phyloP scores from a whole-genome alignment of 2,888 invertebrate species.

The Phalera bucephala region DNA sequence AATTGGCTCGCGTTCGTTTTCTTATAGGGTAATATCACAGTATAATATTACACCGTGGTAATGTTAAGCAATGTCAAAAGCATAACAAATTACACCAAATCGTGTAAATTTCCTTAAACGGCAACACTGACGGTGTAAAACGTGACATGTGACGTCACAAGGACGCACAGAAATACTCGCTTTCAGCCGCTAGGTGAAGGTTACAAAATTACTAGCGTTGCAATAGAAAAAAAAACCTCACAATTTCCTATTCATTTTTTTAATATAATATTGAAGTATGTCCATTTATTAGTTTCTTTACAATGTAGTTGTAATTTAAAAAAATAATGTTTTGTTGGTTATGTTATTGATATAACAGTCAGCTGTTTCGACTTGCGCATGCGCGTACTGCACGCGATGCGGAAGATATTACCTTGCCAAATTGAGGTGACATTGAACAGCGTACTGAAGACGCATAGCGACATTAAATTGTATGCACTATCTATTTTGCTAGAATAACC shows the following conservation, averaged over 20 bases:
- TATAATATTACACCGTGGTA: too few species aligned
- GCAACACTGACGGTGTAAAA: constrained; percentile 56
- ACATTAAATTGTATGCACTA: too few species aligned
- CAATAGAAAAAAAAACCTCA: constrained; percentile 10
- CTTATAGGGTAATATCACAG: too few species aligned
- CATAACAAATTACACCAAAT: constrained; percentile 5
- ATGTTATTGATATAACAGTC: constrained; percentile 56
- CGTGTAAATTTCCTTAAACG: constrained; percentile 18
- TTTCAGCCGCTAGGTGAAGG: constrained; percentile 79
- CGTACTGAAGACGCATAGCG: constrained; percentile 17
- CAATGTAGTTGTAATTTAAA: constrained; percentile 6
- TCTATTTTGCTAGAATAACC: constrained; percentile 22
- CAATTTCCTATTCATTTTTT: constrained; percentile 2
- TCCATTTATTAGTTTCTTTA: not conserved
- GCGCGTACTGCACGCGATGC: constrained; percentile 36
- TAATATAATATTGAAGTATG: not conserved
- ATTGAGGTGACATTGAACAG: constrained; percentile 45
- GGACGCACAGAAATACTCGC: constrained; percentile 72
- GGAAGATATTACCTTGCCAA: constrained; percentile 46
- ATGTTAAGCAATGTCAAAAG: too few species aligned
- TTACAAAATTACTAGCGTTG: constrained; percentile 36
- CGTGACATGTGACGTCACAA: constrained; percentile 75
- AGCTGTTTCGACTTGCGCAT: constrained; percentile 53
- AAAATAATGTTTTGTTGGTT: constrained; percentile 9
- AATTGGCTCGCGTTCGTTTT: too few species aligned